phyloP scores from a whole-genome alignment of 2,888 invertebrate species.

The Chrysolina haemoptera region DNA sequence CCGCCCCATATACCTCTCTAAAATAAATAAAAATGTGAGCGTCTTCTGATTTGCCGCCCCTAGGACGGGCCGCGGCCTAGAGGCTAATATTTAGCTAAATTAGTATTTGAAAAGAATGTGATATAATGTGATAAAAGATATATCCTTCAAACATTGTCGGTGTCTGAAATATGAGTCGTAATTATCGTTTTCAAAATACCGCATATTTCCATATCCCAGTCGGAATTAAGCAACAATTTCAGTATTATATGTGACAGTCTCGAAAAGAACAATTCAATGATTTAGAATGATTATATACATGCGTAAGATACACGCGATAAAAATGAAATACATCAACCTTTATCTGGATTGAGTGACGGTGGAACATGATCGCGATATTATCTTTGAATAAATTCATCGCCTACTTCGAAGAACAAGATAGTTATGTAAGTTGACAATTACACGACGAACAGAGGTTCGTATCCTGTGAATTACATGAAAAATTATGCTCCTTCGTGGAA shows the following conservation, averaged over 20 bases:
- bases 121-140: too few relatives aligned
- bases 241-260: neutral
- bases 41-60: too few relatives aligned
- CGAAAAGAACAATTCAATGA: neutral
- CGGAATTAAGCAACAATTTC: neutral
- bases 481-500: neutral
- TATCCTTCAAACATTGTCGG: too few relatives aligned
- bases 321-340: neutral
- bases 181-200: too few relatives aligned
- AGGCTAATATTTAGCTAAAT: too few relatives aligned
- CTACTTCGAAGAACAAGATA: neutral
- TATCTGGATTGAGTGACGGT: neutral
- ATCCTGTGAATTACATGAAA: neutral
- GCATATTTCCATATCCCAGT: neutral
- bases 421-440: neutral
- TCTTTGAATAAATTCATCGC: slow-evolving; percentile 1
- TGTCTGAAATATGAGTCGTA: too few relatives aligned
- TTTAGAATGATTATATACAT: slow-evolving; percentile 1
- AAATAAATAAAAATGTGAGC: too few relatives aligned
- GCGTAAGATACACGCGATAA: slow-evolving; percentile 3
- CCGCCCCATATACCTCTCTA: too few relatives aligned
- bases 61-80: too few relatives aligned
- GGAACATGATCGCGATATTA: neutral
- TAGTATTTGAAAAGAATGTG: too few relatives aligned
- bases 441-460: neutral